Percentiles rank a stretch among this genome's conserved stretches.
Evolutionary conservation across 2,113 vertebrate species (phyloP).

Genomic region (Meles meles): DNA sequence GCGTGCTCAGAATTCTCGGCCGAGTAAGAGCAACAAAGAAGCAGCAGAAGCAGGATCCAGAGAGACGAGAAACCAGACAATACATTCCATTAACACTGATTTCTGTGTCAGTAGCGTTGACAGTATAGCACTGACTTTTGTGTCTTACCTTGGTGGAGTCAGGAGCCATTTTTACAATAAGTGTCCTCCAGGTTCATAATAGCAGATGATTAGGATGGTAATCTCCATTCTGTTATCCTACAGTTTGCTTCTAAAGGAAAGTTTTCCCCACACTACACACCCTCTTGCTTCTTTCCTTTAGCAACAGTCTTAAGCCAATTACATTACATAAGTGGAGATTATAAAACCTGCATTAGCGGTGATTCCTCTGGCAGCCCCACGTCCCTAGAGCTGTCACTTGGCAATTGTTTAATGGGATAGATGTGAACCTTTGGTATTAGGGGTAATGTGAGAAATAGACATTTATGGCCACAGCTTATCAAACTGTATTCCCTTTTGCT

Average conservation of each 20-base stretch:
- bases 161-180: not conserved
- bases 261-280: not conserved
- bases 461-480: conserved; percentile 32
- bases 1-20: not conserved
- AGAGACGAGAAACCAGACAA: not conserved
- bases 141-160: not conserved
- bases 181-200: not conserved
- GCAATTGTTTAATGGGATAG: conserved; percentile 47
- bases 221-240: conserved; percentile 20
- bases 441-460: conserved; percentile 47
- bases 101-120: too few species aligned
- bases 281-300: conserved; percentile 9
- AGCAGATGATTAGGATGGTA: not conserved
- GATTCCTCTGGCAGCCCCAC: conserved; percentile 6
- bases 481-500: not conserved
- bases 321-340: not conserved
- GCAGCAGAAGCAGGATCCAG: not conserved
- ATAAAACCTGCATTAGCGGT: conserved; percentile 49
- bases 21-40: not conserved
- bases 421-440: conserved; percentile 19
- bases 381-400: conserved; percentile 25
- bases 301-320: conserved; percentile 29
- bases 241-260: not conserved
- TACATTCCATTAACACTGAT: not conserved
- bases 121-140: not conserved